Conservation (phyloP, 2,113 vertebrate species). For the Muntiacus reevesi region DNA sequence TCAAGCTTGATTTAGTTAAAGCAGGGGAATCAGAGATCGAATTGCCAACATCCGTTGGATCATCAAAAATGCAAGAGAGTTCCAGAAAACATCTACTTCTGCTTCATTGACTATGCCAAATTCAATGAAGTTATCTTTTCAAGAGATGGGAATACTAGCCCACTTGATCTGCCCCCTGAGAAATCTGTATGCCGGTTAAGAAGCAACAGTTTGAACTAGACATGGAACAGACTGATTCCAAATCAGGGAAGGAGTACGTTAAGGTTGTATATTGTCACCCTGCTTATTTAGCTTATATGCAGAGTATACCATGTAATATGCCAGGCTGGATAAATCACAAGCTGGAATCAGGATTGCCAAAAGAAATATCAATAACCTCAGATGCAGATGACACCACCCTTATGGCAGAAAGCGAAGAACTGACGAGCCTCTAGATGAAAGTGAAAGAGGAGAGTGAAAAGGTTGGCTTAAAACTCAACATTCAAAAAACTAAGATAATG, state of each 20-base stretch:
- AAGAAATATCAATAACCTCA: not conserved
- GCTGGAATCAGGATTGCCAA: not conserved
- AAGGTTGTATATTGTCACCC: not conserved
- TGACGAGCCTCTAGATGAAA: not conserved
- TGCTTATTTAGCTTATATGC: not conserved
- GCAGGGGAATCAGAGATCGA: not conserved
- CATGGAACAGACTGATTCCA: not conserved
- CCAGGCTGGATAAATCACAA: not conserved
- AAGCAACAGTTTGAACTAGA: not conserved
- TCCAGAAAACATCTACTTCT: not conserved
- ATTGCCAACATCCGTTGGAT: not conserved
- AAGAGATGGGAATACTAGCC: not conserved
- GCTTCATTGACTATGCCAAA: not conserved
- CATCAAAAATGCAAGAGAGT: not conserved
- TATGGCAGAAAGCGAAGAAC: not conserved
- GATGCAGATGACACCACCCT: not conserved
- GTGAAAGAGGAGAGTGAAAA: not conserved
- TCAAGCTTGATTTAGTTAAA: not conserved
- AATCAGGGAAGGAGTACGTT: not conserved
- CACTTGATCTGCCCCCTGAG: not conserved
- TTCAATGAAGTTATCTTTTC: not conserved
- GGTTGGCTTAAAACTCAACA: not conserved
- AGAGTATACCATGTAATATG: not conserved
- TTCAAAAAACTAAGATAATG: not conserved
- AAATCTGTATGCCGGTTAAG: not conserved